These are phyloP conservation scores for Mustelus asterias DNA, from an alignment of 2,113 vertebrate species.

Conservation along the genomic window DNA sequence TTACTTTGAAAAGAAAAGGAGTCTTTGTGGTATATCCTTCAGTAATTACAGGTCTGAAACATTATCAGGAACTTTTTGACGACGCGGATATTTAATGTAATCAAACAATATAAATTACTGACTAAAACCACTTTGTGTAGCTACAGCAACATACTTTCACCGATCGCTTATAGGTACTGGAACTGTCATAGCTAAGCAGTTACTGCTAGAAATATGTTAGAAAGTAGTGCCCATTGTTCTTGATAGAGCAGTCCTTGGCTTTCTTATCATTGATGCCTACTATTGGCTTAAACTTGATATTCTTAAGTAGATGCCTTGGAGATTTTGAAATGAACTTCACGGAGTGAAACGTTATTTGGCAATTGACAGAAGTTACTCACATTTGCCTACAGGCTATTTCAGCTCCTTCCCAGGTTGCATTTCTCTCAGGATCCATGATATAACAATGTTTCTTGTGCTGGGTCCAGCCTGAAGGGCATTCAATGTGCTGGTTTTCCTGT, in stretches of 20 bases:
- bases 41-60: background rate
- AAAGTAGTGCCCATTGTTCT: background rate
- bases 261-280: background rate
- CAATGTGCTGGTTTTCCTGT: conserved; percentile 42
- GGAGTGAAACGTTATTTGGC: background rate
- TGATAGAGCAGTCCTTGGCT: background rate
- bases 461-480: conserved; percentile 51
- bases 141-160: background rate
- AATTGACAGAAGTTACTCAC: conserved; percentile 42
- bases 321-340: background rate
- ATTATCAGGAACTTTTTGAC: background rate
- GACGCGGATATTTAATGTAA: background rate
- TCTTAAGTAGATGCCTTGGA: background rate
- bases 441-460: conserved; percentile 52
- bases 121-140: background rate
- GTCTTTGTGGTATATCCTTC: background rate
- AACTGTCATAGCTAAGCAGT: background rate
- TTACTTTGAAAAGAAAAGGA: background rate
- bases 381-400: conserved; percentile 51
- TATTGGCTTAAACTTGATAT: background rate
- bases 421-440: conserved; percentile 46
- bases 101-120: background rate
- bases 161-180: background rate
- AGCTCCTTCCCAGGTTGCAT: conserved; percentile 54
- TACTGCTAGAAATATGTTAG: background rate